Base-by-base conservation (phyloP, 2,888 invertebrate genomes). In the Microctonus aethiopoides region DNA sequence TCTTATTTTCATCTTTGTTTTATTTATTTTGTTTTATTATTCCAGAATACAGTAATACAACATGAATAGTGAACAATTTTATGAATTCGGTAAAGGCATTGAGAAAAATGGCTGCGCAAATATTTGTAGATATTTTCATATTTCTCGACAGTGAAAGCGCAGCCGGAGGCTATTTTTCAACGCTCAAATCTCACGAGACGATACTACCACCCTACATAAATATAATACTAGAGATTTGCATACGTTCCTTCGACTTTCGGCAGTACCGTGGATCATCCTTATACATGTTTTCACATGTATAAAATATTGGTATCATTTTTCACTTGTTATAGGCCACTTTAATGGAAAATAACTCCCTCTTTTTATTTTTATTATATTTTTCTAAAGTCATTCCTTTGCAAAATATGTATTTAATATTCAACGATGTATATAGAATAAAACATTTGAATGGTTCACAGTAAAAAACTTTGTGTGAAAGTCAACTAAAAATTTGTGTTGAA, bases 11-110 rank as follows among this genome's bases (percentile, higher is more conserved):
- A 4, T 1, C 36, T 36, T 16, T 39, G 6, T 41, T 20, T 54
- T 46, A 26, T 68, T n/a, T 64, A 32, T 59, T 69, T 64, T 52
- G 29, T 63, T 64, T 66, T 62, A 63, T 71, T 71, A 22, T 24
- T 13, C 22, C 11, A 54, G 4, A 11, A 26, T 26, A 54, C 3
- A 4, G 54, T 3, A 24, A 26, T 11, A 54, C 24, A 54, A 26
- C 54, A 54, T 54, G 54, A 46, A 46, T 46, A 46, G 16, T 3
- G 16, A n/a, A 16, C 46, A 16, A 16, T 46, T 46, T 46, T 46
- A 46, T 9, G 46, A 46, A 46, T 46, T 46, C 46, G 46, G 24
- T 54, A 3, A 13, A 54, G 7, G 54, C 22, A 22, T 11, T 46
- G n/a, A 54, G 54, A 54, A 54, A 54, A 54, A 54, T 54, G 13